Base-by-base conservation (phyloP, 1,140 invertebrate genomes). In the Drosophila teissieri region DNA sequence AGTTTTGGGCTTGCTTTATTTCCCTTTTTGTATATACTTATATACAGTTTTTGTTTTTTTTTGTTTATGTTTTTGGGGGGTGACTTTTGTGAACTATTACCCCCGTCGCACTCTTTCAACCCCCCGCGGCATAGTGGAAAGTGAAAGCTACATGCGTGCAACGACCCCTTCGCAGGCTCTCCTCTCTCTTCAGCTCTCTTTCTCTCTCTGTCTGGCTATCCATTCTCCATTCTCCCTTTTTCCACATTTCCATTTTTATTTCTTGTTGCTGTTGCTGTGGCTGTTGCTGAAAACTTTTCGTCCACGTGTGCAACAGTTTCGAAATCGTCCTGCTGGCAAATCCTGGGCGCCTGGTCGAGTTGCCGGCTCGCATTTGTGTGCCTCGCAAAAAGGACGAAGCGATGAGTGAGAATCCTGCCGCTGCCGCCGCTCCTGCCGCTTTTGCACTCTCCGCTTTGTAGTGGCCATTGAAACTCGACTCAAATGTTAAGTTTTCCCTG, bases 341-440 rank as follows among this genome's bases (percentile, higher is more conserved):
- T 80, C 42, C 84, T 88, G 84, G 10, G 76, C 77, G 68, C 84
- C 84, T 88, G 84, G 31, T 65, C 39, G 44, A 49, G 79, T 74
- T 86, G 84, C 84, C 79, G 84, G 76, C 62, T 88, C 84, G 84
- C 84, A 88, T 88, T 88, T 88, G 77, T 88, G 84, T 88, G 80
- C 83, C 83, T 80, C 63, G 70, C 78, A 86, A 88, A 86, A 86
- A 86, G 82, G 82, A 86, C 79, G 83, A 88, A 69, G 82, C 82
- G 82, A 82, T 86, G 79, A 86, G 82, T 72, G 82, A 82, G 62
- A 73, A 34, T 69, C 42, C 40, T 46, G 27, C 24, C 44, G 12
- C 36, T 48, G 37, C 48, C 10, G 51, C 52, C 36, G 14, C 36
- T 48, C 42, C 48, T 7, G 44, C 52, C 36, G 14, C 39, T 44